Evolutionary conservation across 2,797 vertebrate species (phyloP).

Genomic region (Notoglanidium macrostoma): DNA sequence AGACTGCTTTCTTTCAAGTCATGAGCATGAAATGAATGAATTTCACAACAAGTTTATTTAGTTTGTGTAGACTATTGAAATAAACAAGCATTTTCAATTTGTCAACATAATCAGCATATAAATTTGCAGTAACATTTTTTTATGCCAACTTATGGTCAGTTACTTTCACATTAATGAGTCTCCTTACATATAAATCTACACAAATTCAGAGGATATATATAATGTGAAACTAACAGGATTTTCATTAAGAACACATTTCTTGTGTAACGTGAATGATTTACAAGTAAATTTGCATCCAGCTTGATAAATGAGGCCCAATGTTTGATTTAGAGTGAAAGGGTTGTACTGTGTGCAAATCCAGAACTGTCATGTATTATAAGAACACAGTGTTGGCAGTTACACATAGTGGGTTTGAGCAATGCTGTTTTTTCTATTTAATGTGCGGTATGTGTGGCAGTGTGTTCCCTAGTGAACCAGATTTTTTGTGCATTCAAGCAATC

Average conservation of each 20-base stretch:
- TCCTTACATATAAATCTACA: not conserved
- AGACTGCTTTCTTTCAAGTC: not conserved
- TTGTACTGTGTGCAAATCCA: not conserved
- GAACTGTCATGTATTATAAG: not conserved
- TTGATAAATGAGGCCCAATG: conserved; percentile 13
- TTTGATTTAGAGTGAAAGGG: not conserved
- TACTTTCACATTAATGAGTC: not conserved
- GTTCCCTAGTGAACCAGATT: not conserved
- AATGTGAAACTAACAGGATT: not conserved
- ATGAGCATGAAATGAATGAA: not conserved
- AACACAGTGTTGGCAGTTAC: conserved; percentile 13
- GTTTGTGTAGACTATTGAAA: not conserved
- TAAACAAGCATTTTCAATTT: not conserved
- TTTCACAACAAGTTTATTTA: not conserved
- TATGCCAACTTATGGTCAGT: not conserved
- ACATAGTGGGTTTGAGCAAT: conserved; percentile 11
- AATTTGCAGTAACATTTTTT: not conserved
- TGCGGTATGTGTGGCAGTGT: not conserved
- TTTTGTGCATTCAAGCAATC: not conserved
- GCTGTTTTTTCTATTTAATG: not conserved
- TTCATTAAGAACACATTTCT: not conserved
- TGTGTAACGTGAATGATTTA: not conserved
- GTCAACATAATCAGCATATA: not conserved
- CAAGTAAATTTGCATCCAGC: not conserved
- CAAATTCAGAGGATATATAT: not conserved